Evolutionary conservation across 2,888 invertebrate genomes (phyloP), one percentile per base, ranked within the genome.

Genomic region (Acrocera orbiculus): DNA sequence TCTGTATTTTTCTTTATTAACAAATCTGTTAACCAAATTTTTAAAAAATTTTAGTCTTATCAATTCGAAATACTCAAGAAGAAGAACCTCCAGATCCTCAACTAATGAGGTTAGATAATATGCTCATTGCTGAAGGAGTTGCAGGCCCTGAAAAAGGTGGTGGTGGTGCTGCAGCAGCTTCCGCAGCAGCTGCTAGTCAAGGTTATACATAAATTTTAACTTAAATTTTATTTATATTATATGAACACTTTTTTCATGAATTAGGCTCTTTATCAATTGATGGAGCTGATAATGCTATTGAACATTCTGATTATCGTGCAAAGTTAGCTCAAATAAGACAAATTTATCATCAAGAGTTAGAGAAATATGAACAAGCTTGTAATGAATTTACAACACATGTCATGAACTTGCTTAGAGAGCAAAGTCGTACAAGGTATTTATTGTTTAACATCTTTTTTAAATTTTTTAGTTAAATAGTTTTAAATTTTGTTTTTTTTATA

Each of bases 311-410:
- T 64, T 98, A 99, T 67, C 76, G 96, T 50, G 93, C 93, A 49
- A 98, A 98, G 64, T 70, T 99, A 51, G 87, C 92, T 10, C 96
- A 98, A 67, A 98, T 98, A 59, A 73, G 98, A 40, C 89, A 90
- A 65, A 96, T 98, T 51, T 98, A 99, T 65, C 95, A 96, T 63
- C 90, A 93, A 64, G 98, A 98, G 64, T 64, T 99, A 53, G 93
- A 95, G 64, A 98, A 98, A 70, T 98, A 99, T 57, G 95, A 98
- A 66, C 95, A 96, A 72, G 96, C 96, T n/a, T 98, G 98, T 67
- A 92, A 90, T 62, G 96, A 99, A 68, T 98, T 98, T 64, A 98
- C 98, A 38, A 96, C 95, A n/a, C 98, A 99, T 65, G 98, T 99
- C 46, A 89, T 95, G 83, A 96, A 96, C 63, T 67, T 96, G 48